Evolutionary conservation across 2,888 invertebrate species (phyloP), one percentile per base, ranked within the genome.

Genomic region (Autographa pulchrina): DNA sequence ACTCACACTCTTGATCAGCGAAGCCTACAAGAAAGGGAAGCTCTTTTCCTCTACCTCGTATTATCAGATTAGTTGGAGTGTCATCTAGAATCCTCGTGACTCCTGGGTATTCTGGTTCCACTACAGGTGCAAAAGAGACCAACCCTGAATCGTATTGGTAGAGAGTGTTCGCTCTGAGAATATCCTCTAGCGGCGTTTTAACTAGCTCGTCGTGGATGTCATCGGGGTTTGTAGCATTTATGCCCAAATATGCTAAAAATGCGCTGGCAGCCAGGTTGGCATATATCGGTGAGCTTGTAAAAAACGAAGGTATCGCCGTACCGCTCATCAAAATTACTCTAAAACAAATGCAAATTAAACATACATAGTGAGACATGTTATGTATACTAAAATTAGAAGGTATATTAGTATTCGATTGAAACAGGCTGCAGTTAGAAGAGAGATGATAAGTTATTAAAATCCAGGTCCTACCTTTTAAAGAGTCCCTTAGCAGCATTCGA

Each of bases 231-330:
- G 82, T 85, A n/a, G 83, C 70, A 61, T 85, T 85, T 14, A 88
- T 83, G 31, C 87, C 96, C 93, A 97, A 68, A n/a, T 62, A 74
- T 84, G 87, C 78, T 88, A 94, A 68, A 43, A 88, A 87, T 14
- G 71, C 75, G 13, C 61, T 62, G 8, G 86, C 78, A 6, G 84
- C 64, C 0, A 66, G 43, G 14, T 74, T 73, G 5, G 88, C 83
- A 54, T 81, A 84, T 31, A 76, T 58, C 5, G 86, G 83, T 14
- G 89, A 87, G 5, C 80, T 43, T 61, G 77, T 83, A 62, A 80
- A 86, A 52, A 69, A 83, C 0, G 81, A 62, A 41, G 85, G 77
- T 38, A 83, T 76, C 0, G 80, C 83, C 5, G 79, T 76, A 25
- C 89, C 82, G 56, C 86, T 86, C 78, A 85, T 75, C 69, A 85